A percentile compares a stretch with the other conserved stretches of the same genome.
phyloP scores from a whole-genome alignment of 35 echinoderm and acorn worm species.

The Hemicentrotus pulcherrimus region DNA sequence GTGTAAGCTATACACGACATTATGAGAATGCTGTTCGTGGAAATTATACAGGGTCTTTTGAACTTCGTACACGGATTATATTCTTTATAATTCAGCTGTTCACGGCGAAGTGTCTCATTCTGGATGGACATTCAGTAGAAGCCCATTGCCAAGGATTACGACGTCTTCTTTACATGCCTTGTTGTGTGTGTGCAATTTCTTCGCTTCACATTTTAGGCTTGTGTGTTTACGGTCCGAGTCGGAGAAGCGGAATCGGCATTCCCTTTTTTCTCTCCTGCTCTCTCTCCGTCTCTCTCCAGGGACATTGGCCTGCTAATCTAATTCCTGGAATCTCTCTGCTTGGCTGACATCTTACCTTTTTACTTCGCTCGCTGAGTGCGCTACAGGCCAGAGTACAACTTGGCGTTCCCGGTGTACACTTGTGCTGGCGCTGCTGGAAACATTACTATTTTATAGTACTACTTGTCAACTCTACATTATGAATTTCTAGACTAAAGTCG shows the following conservation, averaged over 20 bases:
- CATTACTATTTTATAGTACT: neutral
- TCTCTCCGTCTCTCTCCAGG: conserved; percentile 33
- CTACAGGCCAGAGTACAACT: neutral
- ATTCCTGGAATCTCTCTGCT: conserved; percentile 20
- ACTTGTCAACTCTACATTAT: neutral
- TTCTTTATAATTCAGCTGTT: neutral
- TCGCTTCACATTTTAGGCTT: neutral
- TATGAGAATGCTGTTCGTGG: neutral
- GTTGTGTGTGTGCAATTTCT: neutral
- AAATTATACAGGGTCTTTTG: neutral
- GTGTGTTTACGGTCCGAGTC: neutral
- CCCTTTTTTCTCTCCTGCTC: neutral
- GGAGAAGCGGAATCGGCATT: neutral
- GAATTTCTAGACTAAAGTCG: neutral
- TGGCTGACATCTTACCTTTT: conserved; percentile 33
- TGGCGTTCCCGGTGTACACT: neutral
- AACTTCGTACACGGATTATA: neutral
- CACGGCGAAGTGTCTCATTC: neutral
- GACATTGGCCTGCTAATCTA: conserved; percentile 40
- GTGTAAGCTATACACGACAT: neutral
- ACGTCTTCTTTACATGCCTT: neutral
- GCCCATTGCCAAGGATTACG: neutral
- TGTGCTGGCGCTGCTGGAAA: neutral
- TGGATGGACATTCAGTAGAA: neutral
- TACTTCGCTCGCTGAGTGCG: neutral